Conservation (phyloP, 2,113 vertebrate species). For the Theristicus caerulescens region DNA sequence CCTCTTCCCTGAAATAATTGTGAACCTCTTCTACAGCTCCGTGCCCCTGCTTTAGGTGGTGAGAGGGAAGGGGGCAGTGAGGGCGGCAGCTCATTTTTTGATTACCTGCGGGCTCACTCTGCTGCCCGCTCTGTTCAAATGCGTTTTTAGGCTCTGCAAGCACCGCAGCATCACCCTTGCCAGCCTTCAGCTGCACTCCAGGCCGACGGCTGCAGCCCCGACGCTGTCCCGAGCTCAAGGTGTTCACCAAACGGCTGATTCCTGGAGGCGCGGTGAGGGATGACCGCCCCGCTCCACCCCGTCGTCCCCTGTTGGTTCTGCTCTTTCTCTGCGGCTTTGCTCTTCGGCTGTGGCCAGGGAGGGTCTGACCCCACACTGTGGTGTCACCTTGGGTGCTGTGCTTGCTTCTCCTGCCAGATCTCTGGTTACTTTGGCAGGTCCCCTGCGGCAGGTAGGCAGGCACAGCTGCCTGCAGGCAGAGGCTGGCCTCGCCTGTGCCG, state of each 20-base stretch:
- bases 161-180: not conserved
- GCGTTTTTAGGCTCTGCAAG: fast-evolving
- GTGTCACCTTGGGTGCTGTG: not conserved
- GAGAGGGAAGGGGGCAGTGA: not conserved
- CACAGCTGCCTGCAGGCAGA: not conserved
- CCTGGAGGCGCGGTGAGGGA: fast-evolving
- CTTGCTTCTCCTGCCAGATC: not conserved
- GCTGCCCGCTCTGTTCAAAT: not conserved
- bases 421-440: not conserved
- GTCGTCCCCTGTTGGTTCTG: fast-evolving
- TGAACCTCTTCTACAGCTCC: not conserved
- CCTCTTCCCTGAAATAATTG: not conserved
- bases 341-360: fast-evolving
- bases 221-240: fast-evolving
- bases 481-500: not conserved
- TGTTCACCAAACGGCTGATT: fast-evolving
- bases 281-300: fast-evolving
- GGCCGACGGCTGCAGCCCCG: fast-evolving
- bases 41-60: not conserved
- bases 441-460: not conserved
- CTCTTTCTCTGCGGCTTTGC: not conserved
- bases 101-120: not conserved
- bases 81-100: not conserved
- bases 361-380: fast-evolving
- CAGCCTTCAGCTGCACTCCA: too few relatives aligned